phyloP scores from a whole-genome alignment of 2,888 invertebrate species.

The Apamea anceps region DNA sequence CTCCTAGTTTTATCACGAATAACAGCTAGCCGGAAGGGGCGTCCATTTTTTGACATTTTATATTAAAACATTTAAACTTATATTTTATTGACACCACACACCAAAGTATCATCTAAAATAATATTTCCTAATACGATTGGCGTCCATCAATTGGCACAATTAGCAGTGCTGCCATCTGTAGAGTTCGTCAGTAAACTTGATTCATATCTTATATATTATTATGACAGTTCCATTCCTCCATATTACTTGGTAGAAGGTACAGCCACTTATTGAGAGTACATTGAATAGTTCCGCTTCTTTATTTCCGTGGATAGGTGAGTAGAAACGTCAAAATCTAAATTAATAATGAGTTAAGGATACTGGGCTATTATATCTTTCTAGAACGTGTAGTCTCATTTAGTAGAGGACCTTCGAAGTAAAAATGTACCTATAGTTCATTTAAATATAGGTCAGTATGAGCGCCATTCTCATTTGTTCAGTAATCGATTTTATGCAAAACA shows the following conservation, averaged over 20 bases:
- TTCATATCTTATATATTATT: conserved; percentile 69
- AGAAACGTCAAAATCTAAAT: neutral
- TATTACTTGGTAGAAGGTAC: conserved; percentile 17
- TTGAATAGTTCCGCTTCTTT: neutral
- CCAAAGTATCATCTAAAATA: conserved; percentile 31
- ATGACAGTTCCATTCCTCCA: conserved; percentile 56
- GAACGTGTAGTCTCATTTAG: neutral
- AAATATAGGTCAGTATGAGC: neutral
- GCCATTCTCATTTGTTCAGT: neutral
- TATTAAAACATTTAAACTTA: neutral
- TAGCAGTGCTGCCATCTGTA: conserved; percentile 52
- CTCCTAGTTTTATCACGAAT: too few species aligned
- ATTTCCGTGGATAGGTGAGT: neutral
- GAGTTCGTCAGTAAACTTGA: conserved; percentile 62
- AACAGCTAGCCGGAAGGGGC: neutral
- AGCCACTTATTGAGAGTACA: neutral
- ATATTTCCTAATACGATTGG: conserved; percentile 43
- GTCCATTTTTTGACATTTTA: neutral
- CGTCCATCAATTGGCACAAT: conserved; percentile 56
- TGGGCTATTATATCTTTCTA: too few species aligned
- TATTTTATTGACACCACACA: conserved; percentile 17
- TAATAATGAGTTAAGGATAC: neutral
- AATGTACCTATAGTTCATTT: neutral
- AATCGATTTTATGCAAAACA: conserved; percentile 13
- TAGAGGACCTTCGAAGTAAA: neutral